Conservation (phyloP, 2,113 vertebrate species). For the Pica pica region DNA sequence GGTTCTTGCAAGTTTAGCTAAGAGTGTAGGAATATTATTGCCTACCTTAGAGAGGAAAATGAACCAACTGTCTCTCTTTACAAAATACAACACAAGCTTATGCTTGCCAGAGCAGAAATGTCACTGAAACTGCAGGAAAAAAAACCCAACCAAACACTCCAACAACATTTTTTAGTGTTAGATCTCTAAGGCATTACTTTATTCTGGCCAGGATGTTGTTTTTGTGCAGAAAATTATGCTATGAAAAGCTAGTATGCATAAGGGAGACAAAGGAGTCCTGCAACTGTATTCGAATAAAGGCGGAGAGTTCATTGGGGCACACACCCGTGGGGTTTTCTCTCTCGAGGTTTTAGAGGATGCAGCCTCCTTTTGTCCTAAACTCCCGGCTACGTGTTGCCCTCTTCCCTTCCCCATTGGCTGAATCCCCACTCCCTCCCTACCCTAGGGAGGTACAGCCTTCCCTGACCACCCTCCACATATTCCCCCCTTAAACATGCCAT, state of each 20-base stretch:
- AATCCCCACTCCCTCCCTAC: too few species aligned
- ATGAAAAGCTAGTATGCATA: not conserved
- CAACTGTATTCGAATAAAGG: not conserved
- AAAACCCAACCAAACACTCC: too few species aligned
- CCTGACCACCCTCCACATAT: too few species aligned
- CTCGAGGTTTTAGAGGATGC: not conserved
- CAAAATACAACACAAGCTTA: not conserved
- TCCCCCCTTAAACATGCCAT: not conserved
- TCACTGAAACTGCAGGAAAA: not conserved
- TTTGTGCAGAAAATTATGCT: not conserved
- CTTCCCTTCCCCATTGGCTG: not conserved
- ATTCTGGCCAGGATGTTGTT: not conserved
- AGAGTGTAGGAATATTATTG: not conserved
- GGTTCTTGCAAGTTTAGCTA: not conserved
- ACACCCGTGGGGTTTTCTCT: rapidly evolving
- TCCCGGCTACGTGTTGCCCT: not conserved
- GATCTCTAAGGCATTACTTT: not conserved
- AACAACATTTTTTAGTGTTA: not conserved
- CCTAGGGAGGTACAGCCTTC: not conserved
- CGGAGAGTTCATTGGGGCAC: too few species aligned
- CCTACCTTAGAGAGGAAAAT: not conserved
- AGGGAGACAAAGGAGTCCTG: not conserved
- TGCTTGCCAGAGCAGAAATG: not conserved
- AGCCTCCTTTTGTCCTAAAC: not conserved
- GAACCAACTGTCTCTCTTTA: not conserved